Base-by-base conservation (phyloP, 37 sponge, comb jelly and placozoan species). In the Cladorhizidae sp. region DNA sequence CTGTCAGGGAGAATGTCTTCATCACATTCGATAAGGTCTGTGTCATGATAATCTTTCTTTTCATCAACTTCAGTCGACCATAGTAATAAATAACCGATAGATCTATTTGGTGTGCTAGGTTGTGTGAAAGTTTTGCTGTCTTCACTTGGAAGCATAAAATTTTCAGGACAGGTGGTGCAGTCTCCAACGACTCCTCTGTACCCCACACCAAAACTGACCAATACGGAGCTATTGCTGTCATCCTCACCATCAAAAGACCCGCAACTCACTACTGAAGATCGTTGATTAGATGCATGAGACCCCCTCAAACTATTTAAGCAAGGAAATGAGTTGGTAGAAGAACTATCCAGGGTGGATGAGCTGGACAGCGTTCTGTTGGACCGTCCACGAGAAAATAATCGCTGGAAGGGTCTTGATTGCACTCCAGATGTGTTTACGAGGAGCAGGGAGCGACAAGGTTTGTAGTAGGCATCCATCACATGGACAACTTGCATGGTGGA, bases 161-260 rank as follows among this genome's bases (percentile, higher is more conserved):
- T 25, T 7, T 67, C 40, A 40, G 77, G 85, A 77, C 29, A 39
- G 54, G 76, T 76, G 8, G 22, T 14, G 12, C 32, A 25, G 31
- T 40, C 45, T 0, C 78, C 78, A 2, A 85, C 63, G 11, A 85
- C 72, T 37, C 85, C 78, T 40, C 70, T 49, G 69, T 85, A 85
- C 33, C 85, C 78, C 18, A 39, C 40, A 11, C 85, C 77, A 51
- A 85, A 77, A 39, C 85, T 85, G 1, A 85, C n/a, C 42, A 85
- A 58, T 2, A 85, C 39, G 0, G 59, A 42, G 21, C 70, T 28
- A 25, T 70, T 29, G 0, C 50, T 15, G 20, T 25, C 2, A 7
- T n/a, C 11, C 8, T n/a, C n/a, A n/a, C n/a, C n/a, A n/a, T n/a
- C n/a, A n/a, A n/a, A n/a, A n/a, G 77, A 40, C 1, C 23, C 42